Evolutionary conservation across 2,797 vertebrate species (phyloP).

Genomic region (Argyrosomus regius): DNA sequence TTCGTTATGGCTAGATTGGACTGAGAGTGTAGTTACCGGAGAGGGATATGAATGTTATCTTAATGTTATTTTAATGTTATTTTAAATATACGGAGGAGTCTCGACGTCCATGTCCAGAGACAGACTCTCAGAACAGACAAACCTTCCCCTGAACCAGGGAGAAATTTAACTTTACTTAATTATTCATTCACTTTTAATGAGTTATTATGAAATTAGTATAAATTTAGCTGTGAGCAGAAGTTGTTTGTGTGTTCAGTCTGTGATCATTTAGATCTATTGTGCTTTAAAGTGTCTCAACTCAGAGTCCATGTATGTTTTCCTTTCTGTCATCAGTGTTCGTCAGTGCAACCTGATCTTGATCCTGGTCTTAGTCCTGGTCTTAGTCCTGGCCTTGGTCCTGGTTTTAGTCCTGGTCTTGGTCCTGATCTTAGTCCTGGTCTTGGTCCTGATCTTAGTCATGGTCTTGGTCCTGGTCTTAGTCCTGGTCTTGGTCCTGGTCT

Average conservation of each 20-base stretch:
- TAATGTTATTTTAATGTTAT: constrained; percentile 11
- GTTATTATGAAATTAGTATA: background rate
- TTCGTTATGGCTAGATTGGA: background rate
- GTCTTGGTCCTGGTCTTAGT: background rate
- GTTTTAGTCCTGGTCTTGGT: too few species aligned
- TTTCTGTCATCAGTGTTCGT: background rate
- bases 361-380: too few species aligned
- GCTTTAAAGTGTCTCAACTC: background rate
- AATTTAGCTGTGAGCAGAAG: background rate
- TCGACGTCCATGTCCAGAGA: background rate
- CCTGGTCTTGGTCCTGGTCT: too few species aligned
- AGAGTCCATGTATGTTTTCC: background rate
- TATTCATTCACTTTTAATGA: background rate
- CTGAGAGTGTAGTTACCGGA: constrained; percentile 1
- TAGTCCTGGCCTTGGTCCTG: too few species aligned
- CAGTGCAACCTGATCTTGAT: background rate
- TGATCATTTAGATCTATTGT: background rate
- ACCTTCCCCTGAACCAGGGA: background rate
- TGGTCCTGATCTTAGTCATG: too few species aligned
- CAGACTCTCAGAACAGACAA: too few species aligned
- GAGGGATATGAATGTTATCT: constrained; percentile 31
- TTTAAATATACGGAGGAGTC: constrained; percentile 1
- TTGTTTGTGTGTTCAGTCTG: background rate
- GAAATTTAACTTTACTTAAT: background rate
- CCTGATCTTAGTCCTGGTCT: too few species aligned